Conservation (phyloP, 2,113 vertebrate genomes). For the Okapia johnstoni region DNA sequence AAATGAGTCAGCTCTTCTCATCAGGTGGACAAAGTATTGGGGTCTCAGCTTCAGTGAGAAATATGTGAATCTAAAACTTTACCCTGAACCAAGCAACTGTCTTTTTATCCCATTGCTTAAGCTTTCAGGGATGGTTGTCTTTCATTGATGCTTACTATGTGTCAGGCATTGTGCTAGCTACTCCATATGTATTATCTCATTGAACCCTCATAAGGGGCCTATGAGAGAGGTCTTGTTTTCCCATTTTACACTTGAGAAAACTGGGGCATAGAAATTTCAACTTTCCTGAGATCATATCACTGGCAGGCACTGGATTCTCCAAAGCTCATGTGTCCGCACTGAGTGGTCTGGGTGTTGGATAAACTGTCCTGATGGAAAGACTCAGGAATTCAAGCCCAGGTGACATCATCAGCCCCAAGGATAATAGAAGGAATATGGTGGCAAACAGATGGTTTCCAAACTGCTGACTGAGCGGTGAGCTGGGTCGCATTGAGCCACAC, state of each 20-base stretch:
- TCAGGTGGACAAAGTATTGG: background rate
- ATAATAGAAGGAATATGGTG: background rate
- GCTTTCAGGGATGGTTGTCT: background rate
- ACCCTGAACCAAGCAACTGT: background rate
- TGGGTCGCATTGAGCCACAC: background rate
- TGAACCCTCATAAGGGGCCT: background rate
- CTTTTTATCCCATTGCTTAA: background rate
- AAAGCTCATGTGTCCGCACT: background rate
- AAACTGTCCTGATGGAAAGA: background rate
- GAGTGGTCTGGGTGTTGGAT: background rate
- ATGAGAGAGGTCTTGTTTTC: background rate
- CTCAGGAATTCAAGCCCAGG: background rate
- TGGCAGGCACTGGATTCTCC: background rate
- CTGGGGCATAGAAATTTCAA: background rate
- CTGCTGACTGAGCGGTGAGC: background rate
- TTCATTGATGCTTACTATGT: background rate
- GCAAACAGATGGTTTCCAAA: background rate
- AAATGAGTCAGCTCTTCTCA: accelerated
- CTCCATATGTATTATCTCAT: background rate
- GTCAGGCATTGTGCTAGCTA: background rate
- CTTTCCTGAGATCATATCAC: background rate
- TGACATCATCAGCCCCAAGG: background rate
- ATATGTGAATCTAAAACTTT: background rate
- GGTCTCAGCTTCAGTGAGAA: background rate
- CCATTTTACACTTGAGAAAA: background rate